Base-by-base conservation (phyloP, 2,888 invertebrate species). In the Ormyrus labotus region DNA sequence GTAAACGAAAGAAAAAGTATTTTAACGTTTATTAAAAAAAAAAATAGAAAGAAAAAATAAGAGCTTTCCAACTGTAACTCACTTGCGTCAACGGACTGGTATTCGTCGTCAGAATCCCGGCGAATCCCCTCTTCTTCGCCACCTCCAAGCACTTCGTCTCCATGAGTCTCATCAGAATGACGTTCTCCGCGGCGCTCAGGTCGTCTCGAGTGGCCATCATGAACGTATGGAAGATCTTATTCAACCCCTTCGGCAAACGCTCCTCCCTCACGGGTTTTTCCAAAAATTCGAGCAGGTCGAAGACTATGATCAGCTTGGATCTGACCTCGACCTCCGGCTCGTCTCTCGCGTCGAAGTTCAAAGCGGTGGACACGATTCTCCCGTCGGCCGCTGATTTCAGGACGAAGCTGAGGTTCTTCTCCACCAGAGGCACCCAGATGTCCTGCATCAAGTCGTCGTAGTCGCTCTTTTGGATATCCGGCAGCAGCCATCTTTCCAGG, bases 11-110 rank as follows among this genome's bases (percentile, higher is more conserved):
- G 34, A 34, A 34, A 34, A 34, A 34, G 34, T 4, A 4, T 34
- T 19, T 19, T 19, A 19, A 19, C 19, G 19, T 19, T 19, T 34
- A 34, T 34, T 34, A 34, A 34, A 34, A 34, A 4, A n/a, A n/a
- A 34, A 34, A 34, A 34, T 34, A 34, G 34, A 34, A 34, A 34
- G 34, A 34, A 34, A 4, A 34, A 3, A n/a, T n/a, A 34, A 34
- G 34, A 3, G 34, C 34, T 34, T 4, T 34, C 34, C 34, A 4
- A 34, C 34, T 4, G 34, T 4, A 34, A 72, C 80, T 88, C 92
- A 96, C 96, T 93, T 96, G 96, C 48, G 97, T 97, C n/a, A 97
- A 92, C 0, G 96, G 96, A 87, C 95, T 97, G 47, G 97, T 96
- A 88, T 97, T 97, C 4, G 96, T 96, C 2, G 97, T 96, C 84